Evolutionary conservation across 2,888 invertebrate species (phyloP), one percentile per base, ranked within the genome.

Genomic region (Candidula unifasciata): DNA sequence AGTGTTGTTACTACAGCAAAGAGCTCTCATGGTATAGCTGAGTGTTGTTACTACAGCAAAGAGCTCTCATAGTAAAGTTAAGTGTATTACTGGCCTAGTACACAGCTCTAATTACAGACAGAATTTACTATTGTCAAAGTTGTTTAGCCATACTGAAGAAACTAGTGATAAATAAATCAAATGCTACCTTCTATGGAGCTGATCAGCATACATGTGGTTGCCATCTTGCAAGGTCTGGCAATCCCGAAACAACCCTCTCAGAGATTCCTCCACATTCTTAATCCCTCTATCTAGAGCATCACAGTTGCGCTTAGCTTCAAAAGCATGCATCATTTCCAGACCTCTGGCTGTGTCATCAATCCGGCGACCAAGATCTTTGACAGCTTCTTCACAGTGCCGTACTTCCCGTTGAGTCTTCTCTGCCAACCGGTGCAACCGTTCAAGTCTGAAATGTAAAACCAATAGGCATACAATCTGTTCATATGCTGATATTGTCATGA

Each of bases 281-380:
- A 99, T 95, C 90, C 98, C 97, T 83, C 96, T 96, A 91, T 98
- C 98, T 76, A 98, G 95, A 90, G 96, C 96, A 93, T 93, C 93
- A 86, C 97, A 98, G 89, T 97, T 97, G 91, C 96, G 96, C 94
- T 98, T 98, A 83, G 98, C 98, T 93, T 99, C 98, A 71, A 97
- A 95, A 2, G 98, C 98, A 94, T 98, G 98, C 76, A 98, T 95
- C 37, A 95, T 94, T 88, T 96, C 96, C 79, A 98, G 96, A 87
- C 97, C 96, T 69, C 96, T 95, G 44, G 97, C 96, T 88, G 93
- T 93, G 91, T 97, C 97, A 89, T 96, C 96, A 87, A 99, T 97
- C 90, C 96, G 96, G 84, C 96, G 95, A 93, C 98, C 98, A 60
- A 98, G 95, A 92, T 96, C 96, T 91, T 97, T 97, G 85, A 99